These are phyloP conservation scores for Gorsachius goisagi DNA, from an alignment of 2,113 vertebrate genomes.

Conservation along the genomic window DNA sequence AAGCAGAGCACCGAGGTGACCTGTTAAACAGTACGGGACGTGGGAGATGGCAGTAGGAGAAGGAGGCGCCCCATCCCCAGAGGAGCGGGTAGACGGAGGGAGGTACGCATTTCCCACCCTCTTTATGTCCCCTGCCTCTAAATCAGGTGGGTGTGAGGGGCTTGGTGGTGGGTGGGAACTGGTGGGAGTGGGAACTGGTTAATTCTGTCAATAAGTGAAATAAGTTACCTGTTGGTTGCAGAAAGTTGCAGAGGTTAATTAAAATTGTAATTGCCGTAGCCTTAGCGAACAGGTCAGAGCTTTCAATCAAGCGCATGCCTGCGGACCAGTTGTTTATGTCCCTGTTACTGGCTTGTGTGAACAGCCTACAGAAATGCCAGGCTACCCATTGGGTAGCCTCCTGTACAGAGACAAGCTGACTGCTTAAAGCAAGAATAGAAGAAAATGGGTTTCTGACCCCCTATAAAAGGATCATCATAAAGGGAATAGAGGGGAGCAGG, in stretches of 20 bases:
- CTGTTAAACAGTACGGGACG: background rate
- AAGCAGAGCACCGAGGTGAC: background rate
- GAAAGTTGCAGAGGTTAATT: conserved; percentile 50
- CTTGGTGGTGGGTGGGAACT: background rate
- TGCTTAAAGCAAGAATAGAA: background rate
- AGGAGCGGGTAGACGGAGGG: background rate
- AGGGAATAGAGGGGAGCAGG: background rate
- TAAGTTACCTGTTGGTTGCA: background rate
- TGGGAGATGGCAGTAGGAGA: background rate
- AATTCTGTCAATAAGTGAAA: conserved; percentile 8
- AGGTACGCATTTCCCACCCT: background rate
- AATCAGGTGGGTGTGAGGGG: too few species aligned
- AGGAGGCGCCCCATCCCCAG: background rate
- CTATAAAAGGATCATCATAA: background rate
- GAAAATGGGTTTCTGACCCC: background rate
- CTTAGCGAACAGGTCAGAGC: background rate
- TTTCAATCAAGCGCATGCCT: background rate
- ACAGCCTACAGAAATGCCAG: background rate
- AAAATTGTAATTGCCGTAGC: background rate
- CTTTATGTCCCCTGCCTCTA: background rate
- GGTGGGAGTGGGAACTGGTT: background rate
- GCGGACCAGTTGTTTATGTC: background rate
- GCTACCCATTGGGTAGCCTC: background rate
- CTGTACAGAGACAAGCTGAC: background rate
- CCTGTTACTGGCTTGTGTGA: background rate